These are phyloP conservation scores for Orius laevigatus DNA, from an alignment of 1,140 invertebrate genomes.

Conservation along the genomic window DNA sequence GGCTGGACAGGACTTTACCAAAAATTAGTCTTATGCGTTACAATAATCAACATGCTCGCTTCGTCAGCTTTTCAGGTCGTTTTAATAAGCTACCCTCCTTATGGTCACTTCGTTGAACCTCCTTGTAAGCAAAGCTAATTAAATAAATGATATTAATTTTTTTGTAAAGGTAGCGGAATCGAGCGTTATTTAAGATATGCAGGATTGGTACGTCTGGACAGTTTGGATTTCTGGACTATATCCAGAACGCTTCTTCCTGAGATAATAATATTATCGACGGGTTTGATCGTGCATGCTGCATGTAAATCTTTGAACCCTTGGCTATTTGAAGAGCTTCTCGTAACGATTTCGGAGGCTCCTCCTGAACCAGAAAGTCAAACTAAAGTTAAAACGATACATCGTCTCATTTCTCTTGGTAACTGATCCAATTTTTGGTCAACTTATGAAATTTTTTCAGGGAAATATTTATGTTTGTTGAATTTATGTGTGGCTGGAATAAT, in stretches of 20 bases:
- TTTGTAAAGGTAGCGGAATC: slow-evolving; percentile 34
- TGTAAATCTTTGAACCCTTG: slow-evolving; percentile 28
- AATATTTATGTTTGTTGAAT: slow-evolving; percentile 50
- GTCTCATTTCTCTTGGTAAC: not conserved
- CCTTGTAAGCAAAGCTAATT: slow-evolving; percentile 23
- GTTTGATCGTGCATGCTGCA: slow-evolving; percentile 30
- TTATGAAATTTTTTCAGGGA: slow-evolving; percentile 39
- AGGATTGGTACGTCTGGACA: slow-evolving; percentile 48
- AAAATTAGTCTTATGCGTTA: slow-evolving; percentile 45
- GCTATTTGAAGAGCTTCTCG: slow-evolving; percentile 25
- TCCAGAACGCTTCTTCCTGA: slow-evolving; percentile 44
- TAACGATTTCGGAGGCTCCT: slow-evolving; percentile 26
- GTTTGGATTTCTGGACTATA: slow-evolving; percentile 33
- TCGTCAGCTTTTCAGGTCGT: slow-evolving; percentile 65
- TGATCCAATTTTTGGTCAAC: too few relatives aligned
- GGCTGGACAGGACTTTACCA: slow-evolving; percentile 57
- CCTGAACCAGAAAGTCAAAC: not conserved
- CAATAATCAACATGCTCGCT: slow-evolving; percentile 42
- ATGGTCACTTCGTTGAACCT: slow-evolving; percentile 39
- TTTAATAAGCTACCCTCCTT: slow-evolving; percentile 43
- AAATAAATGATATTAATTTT: not conserved
- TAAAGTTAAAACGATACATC: not conserved
- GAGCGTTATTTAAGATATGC: slow-evolving; percentile 49
- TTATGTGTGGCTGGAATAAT: slow-evolving; percentile 62
- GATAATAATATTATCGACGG: slow-evolving; percentile 35